These are phyloP conservation scores for Drosophila lini DNA, from an alignment of 1,140 invertebrate species.

Conservation along the genomic window DNA sequence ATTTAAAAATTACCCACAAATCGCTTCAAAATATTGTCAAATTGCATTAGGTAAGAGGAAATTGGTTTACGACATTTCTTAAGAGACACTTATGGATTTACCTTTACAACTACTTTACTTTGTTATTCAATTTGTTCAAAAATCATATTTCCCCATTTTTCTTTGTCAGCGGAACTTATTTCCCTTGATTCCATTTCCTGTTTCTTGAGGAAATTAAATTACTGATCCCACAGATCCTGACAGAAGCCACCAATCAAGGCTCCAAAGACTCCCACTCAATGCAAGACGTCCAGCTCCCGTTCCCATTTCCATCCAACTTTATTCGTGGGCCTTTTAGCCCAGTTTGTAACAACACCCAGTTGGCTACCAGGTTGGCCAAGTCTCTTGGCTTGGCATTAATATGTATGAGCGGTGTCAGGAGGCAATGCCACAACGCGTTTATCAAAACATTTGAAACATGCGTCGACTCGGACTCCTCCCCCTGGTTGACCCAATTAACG, in stretches of 20 bases:
- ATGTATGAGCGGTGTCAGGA: conserved; percentile 74
- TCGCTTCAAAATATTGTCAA: conserved; percentile 11
- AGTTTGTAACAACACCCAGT: conserved; percentile 51
- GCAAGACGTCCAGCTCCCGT: conserved; percentile 13
- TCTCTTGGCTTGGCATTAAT: conserved; percentile 54
- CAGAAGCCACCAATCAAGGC: conserved; percentile 34
- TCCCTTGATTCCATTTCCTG: not conserved
- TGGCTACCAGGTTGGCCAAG: conserved; percentile 30
- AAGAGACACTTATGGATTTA: not conserved
- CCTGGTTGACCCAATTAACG: conserved; percentile 69
- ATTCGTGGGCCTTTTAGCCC: conserved; percentile 12
- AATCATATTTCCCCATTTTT: not conserved
- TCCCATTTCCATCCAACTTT: conserved; percentile 12
- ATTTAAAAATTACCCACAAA: not conserved
- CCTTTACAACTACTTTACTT: not conserved
- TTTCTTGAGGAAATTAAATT: not conserved
- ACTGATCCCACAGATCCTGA: conserved; percentile 8
- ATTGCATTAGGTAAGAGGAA: conserved; percentile 9
- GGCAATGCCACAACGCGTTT: conserved; percentile 75
- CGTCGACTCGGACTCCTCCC: conserved; percentile 40
- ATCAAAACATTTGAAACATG: conserved; percentile 68
- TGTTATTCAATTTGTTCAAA: too few species aligned
- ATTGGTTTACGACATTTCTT: not conserved
- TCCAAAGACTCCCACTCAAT: conserved; percentile 36
- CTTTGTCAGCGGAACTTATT: not conserved